Conservation (phyloP, 1,140 invertebrate species). For the Drosophila subpulchrella region DNA sequence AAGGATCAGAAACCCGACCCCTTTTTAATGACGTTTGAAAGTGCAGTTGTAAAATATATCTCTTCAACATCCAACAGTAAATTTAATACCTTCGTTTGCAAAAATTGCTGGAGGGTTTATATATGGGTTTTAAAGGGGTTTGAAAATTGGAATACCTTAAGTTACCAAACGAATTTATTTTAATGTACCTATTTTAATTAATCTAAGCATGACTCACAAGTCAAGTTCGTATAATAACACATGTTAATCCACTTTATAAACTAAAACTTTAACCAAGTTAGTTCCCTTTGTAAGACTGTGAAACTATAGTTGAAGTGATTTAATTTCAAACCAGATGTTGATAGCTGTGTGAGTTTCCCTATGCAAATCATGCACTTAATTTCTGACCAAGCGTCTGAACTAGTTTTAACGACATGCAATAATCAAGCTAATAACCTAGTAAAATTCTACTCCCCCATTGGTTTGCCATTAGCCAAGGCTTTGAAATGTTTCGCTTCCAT, state of each 20-base stretch:
- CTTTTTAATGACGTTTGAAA: background rate
- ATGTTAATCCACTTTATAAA: no score
- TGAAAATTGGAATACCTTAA: no score
- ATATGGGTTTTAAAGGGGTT: no score
- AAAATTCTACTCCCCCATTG: background rate
- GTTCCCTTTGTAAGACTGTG: background rate
- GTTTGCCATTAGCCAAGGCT: conserved; percentile 4
- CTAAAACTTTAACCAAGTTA: background rate
- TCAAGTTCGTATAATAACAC: no score
- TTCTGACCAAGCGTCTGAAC: conserved; percentile 5
- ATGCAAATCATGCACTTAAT: conserved; percentile 1
- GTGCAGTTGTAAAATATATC: background rate
- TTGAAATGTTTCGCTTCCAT: conserved; percentile 21
- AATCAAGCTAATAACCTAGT: conserved; percentile 14
- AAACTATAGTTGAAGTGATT: background rate
- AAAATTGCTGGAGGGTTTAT: no score
- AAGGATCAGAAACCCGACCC: background rate
- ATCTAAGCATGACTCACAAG: no score
- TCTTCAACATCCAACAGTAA: background rate
- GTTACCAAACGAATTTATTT: no score
- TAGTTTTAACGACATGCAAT: conserved; percentile 28
- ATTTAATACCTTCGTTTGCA: background rate
- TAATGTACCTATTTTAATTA: no score
- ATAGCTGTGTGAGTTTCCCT: conserved; percentile 12
- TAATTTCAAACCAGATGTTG: background rate